Conservation (phyloP, 2,888 invertebrate species). For the Homarus gammarus region DNA sequence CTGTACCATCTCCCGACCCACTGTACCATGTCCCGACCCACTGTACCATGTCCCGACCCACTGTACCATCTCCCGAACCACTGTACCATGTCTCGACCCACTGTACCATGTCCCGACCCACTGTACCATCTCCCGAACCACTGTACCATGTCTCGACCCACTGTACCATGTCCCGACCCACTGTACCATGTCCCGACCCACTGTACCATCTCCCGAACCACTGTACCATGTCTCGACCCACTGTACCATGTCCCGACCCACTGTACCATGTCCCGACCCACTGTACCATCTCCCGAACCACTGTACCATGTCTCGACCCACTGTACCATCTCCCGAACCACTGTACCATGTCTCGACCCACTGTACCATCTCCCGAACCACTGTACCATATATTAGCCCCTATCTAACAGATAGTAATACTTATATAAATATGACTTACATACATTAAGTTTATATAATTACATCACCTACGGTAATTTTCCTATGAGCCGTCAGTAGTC, state of each 20-base stretch:
- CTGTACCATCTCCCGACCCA: background rate
- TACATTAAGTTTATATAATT: no score
- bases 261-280: background rate
- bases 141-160: background rate
- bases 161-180: constrained; percentile 5
- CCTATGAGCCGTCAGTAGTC: no score
- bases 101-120: background rate
- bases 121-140: background rate
- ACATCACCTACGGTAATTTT: no score
- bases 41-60: background rate
- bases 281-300: background rate
- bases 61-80: background rate
- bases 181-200: background rate
- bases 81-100: background rate
- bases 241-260: background rate
- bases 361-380: background rate
- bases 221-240: background rate
- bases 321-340: background rate
- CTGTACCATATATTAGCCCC: no score
- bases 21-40: background rate
- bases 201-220: background rate
- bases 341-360: background rate
- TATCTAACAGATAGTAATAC: no score
- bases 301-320: background rate
- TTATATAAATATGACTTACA: no score